Base-by-base conservation (phyloP, 2,797 vertebrate species). In the Micropoecilia bifurca region DNA sequence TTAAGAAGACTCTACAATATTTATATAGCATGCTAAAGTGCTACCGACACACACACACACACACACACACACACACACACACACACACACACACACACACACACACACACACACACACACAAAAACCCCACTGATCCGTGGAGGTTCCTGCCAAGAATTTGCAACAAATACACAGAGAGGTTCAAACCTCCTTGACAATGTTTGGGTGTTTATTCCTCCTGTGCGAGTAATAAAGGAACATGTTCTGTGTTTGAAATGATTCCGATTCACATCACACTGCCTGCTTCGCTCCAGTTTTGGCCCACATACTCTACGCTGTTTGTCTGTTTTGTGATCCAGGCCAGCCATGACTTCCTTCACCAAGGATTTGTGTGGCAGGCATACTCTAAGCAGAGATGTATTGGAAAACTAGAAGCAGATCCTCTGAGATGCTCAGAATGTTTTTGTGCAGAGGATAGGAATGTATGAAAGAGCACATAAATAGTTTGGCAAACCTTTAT, bases 1-100 rank as follows among this genome's bases (percentile, higher is more conserved):
- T 94, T 94, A 93, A 95, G 85, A 94, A 92, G 85, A 89, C 89
- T 88, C 92, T 95, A 85, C 90, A 96, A 94, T 95, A 95, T 96
- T 95, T 93, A 96, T 95, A 92, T 91, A 80, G 79, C 71, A 80
- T 81, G 82, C 89, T 91, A 91, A 92, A 94, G 88, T 90, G 87
- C 82, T 88, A 85, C 74, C 75, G 0, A 78, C 76, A 75, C 81
- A 82, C 55, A 79, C 68, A 77, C 48, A 63, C 73, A 79, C 80
- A 78, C 83, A 48, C 72, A 77, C 82, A 77, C 63, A 76, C 12
- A 3, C 45, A 13, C 12, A 1, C 45, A 13, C 43, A 13, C 12
- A 0, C 43, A 12, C 43, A 2, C 43, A 3, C 43, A 1, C 45
- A 77, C 33, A 36, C 33, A 3, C 33, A 36, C 33, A 3, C 33